Conservation (phyloP, 1,140 invertebrate species). For the Octopus bimaculoides region DNA sequence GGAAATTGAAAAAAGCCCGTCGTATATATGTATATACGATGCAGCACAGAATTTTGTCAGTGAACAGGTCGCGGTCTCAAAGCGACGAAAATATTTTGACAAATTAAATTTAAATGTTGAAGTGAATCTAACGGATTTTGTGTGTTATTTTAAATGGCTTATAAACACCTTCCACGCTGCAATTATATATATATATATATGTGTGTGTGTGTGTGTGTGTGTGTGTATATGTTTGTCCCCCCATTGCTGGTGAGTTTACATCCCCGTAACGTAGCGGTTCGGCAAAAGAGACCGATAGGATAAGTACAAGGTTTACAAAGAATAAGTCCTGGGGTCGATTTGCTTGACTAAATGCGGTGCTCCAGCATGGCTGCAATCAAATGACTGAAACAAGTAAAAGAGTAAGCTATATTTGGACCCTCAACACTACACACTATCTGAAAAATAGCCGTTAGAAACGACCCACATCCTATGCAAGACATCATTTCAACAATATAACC, state of each 20-base stretch:
- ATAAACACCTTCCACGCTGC: neutral
- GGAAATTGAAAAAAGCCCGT: neutral
- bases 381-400: neutral
- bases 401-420: neutral
- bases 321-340: neutral
- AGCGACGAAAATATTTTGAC: neutral
- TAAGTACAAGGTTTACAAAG: neutral
- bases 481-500: too few relatives aligned
- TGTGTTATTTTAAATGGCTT: neutral
- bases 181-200: neutral
- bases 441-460: too few relatives aligned
- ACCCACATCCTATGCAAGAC: too few relatives aligned
- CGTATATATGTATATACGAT: neutral
- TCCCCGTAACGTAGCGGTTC: neutral
- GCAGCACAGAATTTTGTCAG: neutral
- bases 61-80: neutral
- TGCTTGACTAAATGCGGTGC: neutral
- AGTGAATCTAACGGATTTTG: neutral
- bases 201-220: neutral
- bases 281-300: neutral
- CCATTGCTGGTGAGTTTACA: neutral
- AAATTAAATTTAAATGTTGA: neutral
- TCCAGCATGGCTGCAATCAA: neutral
- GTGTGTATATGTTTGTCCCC: neutral
- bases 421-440: too few relatives aligned